Percentiles rank a stretch among this genome's conserved stretches.
These are phyloP conservation scores for Strigamia transsilvanica DNA, from an alignment of 2,888 invertebrate genomes.

Conservation along the genomic window DNA sequence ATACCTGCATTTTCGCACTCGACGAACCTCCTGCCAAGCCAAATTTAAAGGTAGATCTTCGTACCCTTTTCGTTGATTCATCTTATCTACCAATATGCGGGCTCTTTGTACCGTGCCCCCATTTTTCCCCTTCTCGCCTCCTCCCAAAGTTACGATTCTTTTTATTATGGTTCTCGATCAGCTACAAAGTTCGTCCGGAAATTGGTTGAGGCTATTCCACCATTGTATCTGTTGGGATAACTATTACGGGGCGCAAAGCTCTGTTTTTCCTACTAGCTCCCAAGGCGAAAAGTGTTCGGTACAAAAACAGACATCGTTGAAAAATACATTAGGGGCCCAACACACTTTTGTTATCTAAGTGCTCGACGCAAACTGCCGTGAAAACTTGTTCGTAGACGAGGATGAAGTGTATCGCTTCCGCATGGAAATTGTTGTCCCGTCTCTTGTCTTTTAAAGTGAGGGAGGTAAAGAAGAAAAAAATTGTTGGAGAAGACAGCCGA, in stretches of 20 bases:
- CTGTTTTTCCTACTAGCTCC: background rate
- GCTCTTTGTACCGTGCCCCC: background rate
- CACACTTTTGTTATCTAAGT: constrained; percentile 40
- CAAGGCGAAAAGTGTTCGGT: constrained; percentile 23
- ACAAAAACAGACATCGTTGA: constrained; percentile 34
- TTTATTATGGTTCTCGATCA: constrained; percentile 35
- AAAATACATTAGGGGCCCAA: constrained; percentile 34
- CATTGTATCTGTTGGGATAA: constrained; percentile 39
- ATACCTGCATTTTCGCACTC: background rate
- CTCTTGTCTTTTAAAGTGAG: constrained; percentile 31
- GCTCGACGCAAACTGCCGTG: constrained; percentile 40
- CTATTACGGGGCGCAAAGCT: constrained; percentile 22
- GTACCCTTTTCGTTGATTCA: background rate
- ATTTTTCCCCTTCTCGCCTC: background rate
- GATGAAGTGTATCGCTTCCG: constrained; percentile 41
- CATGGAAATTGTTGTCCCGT: constrained; percentile 27
- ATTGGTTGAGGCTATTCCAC: constrained; percentile 36
- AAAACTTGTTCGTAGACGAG: constrained; percentile 32
- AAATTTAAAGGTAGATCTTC: background rate
- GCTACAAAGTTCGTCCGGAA: constrained; percentile 34
- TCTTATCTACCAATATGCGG: constrained; percentile 15
- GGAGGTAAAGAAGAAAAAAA: background rate
- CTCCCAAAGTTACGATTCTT: background rate
- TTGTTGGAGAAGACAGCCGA: background rate
- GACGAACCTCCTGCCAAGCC: background rate